Percentiles rank a stretch among this genome's conserved stretches.
These are phyloP conservation scores for Drosophila peninsularis DNA, from an alignment of 2,888 invertebrate genomes.

Conservation along the genomic window DNA sequence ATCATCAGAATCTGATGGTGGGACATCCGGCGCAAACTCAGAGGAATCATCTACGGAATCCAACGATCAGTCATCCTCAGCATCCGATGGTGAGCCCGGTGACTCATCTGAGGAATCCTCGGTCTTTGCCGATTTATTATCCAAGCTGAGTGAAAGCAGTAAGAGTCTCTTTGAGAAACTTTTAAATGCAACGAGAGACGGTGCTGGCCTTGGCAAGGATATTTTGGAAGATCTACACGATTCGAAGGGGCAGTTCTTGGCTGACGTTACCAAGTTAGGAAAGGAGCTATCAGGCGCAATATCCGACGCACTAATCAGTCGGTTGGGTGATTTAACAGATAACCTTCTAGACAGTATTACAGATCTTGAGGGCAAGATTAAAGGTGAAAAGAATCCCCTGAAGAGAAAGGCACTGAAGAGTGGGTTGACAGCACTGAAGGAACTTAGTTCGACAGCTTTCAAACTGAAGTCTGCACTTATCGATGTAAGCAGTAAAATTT, in stretches of 20 bases:
- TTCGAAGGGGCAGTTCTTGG: neutral
- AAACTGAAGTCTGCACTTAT: neutral
- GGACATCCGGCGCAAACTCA: no score
- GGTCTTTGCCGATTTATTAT: neutral
- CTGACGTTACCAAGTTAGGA: neutral
- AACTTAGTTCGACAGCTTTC: neutral
- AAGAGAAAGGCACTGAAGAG: neutral
- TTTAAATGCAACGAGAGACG: neutral
- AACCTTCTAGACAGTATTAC: neutral
- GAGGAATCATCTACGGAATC: neutral
- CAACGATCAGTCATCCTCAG: neutral
- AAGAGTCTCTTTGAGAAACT: neutral
- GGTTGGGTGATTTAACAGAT: neutral
- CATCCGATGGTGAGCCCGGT: neutral
- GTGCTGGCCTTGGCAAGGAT: neutral
- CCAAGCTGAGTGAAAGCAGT: neutral
- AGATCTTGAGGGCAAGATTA: constrained; percentile 1
- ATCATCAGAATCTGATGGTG: no score
- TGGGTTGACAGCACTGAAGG: neutral
- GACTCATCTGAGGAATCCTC: neutral
- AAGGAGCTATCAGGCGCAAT: neutral
- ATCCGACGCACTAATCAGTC: neutral
- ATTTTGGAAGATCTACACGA: neutral
- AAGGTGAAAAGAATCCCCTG: neutral
- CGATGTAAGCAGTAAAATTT: neutral